phyloP scores from a whole-genome alignment of 1,140 invertebrate genomes.

The Drosophila pandora region DNA sequence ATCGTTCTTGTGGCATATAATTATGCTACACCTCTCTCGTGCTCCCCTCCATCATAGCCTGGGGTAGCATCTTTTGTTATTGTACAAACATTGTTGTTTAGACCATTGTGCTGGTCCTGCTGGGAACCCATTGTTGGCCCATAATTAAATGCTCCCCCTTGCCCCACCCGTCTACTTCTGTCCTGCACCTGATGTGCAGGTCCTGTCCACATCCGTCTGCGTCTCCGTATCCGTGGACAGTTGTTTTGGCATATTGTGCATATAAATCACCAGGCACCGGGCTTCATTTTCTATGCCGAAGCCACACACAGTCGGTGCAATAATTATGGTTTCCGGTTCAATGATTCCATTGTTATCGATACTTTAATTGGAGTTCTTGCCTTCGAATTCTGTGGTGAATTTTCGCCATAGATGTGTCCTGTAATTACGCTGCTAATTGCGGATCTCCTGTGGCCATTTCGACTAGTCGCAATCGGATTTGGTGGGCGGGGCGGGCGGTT shows the following conservation, averaged over 20 bases:
- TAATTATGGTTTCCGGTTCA: conserved; percentile 71
- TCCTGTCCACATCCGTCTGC: conserved; percentile 19
- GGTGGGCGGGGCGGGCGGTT: background rate
- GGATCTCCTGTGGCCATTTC: conserved; percentile 6
- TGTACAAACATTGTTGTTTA: conserved; percentile 64
- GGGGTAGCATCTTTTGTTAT: conserved; percentile 54
- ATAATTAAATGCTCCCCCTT: conserved; percentile 66
- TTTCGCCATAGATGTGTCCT: conserved; percentile 2
- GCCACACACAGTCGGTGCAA: conserved; percentile 30
- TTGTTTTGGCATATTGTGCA: conserved; percentile 65
- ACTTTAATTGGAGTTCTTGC: conserved; percentile 19
- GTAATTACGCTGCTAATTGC: conserved; percentile 44
- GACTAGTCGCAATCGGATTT: conserved; percentile 22
- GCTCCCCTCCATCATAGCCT: background rate
- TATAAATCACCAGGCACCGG: conserved; percentile 55
- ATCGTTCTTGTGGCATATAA: conserved; percentile 63
- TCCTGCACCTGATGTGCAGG: conserved; percentile 5
- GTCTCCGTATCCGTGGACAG: conserved; percentile 11
- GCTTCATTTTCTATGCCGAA: conserved; percentile 42
- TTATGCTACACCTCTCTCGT: conserved; percentile 36
- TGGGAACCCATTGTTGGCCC: conserved; percentile 37
- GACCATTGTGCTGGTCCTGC: conserved; percentile 38
- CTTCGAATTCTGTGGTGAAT: conserved; percentile 18
- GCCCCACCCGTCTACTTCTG: background rate
- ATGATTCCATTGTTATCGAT: conserved; percentile 45